A percentile compares a stretch with the other conserved stretches of the same genome.
These are phyloP conservation scores for Carassius carassius DNA, from an alignment of 2,113 vertebrate genomes.

Conservation along the genomic window DNA sequence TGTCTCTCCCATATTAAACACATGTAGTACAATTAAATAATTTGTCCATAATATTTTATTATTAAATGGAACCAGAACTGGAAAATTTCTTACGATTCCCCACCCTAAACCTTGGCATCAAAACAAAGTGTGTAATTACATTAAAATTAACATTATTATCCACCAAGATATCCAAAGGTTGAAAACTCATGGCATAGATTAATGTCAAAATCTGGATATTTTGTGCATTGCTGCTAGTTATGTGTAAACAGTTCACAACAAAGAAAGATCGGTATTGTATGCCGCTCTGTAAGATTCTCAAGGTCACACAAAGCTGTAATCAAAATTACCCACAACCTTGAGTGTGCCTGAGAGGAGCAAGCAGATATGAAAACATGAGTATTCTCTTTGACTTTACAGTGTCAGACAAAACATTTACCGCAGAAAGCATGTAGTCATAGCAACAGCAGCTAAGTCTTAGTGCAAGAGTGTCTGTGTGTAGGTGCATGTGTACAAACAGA, in stretches of 20 bases:
- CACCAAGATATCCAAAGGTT: neutral
- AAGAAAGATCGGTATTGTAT: neutral
- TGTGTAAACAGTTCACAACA: neutral
- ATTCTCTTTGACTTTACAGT: conserved; percentile 46
- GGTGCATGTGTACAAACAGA: conserved; percentile 23
- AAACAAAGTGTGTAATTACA: neutral
- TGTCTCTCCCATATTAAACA: neutral
- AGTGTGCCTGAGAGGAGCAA: conserved; percentile 19
- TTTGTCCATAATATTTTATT: too few species aligned
- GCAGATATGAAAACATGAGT: conserved; percentile 44
- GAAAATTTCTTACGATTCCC: too few species aligned
- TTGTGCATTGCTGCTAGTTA: neutral
- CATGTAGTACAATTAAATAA: neutral
- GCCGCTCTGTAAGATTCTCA: neutral
- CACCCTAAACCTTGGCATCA: neutral
- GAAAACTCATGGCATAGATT: neutral
- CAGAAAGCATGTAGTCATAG: conserved; percentile 55
- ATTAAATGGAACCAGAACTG: neutral
- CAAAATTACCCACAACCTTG: conserved; percentile 16
- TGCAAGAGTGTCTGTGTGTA: conserved; percentile 28
- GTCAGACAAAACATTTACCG: conserved; percentile 48
- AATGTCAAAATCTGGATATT: neutral
- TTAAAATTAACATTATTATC: neutral
- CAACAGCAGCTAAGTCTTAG: conserved; percentile 47
- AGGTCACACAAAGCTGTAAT: neutral